These are phyloP conservation scores for Triplophysa tibetana DNA, from an alignment of 2,113 vertebrate species.

Conservation along the genomic window DNA sequence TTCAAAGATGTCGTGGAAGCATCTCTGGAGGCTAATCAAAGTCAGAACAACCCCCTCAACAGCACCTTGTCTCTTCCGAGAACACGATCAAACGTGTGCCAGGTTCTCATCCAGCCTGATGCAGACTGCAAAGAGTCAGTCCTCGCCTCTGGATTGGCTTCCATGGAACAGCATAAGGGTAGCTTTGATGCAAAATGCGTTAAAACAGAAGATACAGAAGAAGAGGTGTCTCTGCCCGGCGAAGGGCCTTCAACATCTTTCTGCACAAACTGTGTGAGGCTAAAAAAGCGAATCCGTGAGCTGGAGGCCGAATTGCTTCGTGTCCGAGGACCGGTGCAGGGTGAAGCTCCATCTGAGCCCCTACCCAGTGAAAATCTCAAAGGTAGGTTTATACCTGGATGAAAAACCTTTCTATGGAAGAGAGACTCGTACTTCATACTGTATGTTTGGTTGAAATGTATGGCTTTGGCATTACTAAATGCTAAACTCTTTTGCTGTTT, in stretches of 20 bases:
- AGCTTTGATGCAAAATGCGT: constrained; percentile 57
- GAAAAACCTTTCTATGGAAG: constrained; percentile 22
- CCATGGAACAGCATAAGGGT: constrained; percentile 41
- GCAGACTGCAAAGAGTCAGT: constrained; percentile 70
- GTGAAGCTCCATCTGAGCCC: constrained; percentile 78
- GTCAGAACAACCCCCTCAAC: constrained; percentile 72
- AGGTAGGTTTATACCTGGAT: constrained; percentile 76
- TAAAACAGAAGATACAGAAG: constrained; percentile 81
- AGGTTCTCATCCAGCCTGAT: constrained; percentile 68
- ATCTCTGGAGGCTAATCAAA: constrained; percentile 79
- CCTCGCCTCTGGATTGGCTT: constrained; percentile 57
- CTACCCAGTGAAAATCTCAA: constrained; percentile 83
- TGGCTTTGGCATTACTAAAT: background rate
- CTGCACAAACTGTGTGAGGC: constrained; percentile 91
- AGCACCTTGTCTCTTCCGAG: constrained; percentile 73
- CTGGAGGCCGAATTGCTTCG: constrained; percentile 89
- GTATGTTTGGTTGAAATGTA: background rate
- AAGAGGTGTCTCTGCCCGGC: constrained; percentile 67
- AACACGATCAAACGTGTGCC: constrained; percentile 72
- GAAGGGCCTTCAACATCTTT: constrained; percentile 88
- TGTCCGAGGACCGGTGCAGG: constrained; percentile 81
- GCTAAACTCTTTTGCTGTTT: background rate
- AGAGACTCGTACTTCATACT: background rate
- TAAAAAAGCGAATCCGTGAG: constrained; percentile 90
- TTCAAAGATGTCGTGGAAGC: constrained; percentile 93